Evolutionary conservation across 2,113 vertebrate genomes (phyloP), one percentile per base, ranked within the genome.

Genomic region (Coptodon bakossiorum): DNA sequence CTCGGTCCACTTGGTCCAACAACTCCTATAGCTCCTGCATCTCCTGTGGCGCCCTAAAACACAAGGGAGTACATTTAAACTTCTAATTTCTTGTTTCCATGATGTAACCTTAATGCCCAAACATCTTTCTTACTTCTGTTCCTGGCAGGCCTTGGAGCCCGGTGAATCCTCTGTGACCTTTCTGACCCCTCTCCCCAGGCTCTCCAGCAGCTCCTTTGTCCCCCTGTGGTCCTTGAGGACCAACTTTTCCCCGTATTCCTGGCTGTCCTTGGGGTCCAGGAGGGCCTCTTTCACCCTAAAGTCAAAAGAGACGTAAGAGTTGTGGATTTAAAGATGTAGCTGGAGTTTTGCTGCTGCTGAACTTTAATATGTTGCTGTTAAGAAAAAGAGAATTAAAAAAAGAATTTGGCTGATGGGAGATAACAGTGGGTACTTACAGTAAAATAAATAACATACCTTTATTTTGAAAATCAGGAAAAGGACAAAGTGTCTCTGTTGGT

Each of bases 151-250:
- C 99, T 29, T 98, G 97, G 78, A 99, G 97, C 17, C 99, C 99
- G 24, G 98, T 98, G 90, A 99, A 99, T 16, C 99, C 99, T 93
- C 98, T 95, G 91, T 99, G 99, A 57, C 99, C 99, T 90, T 99
- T 99, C 95, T 99, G 98, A 52, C 99, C 99, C 82, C 98, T 96
- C 19, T 99, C 98, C 1, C 99, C 99, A 90, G 96, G 85, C 5
- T 97, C 97, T 91, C 99, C 98, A 57, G 94, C 86, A 54, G 97
- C 97, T 66, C 99, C 99, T 96, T 98, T 98, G 81, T 99, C 98
- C 90, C 99, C 99, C 83, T 98, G 97, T 84, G 98, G 98, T 61
- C 99, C 99, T 97, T 99, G 98, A n/a, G 99, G 98, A 84, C 98
- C 98, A 88, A 94, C 96, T 94, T 98, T 97, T 9, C 99, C 99